Percentiles rank a stretch among this genome's conserved stretches.
phyloP scores from a whole-genome alignment of 2,113 vertebrate genomes.

The Actinemys pallida region DNA sequence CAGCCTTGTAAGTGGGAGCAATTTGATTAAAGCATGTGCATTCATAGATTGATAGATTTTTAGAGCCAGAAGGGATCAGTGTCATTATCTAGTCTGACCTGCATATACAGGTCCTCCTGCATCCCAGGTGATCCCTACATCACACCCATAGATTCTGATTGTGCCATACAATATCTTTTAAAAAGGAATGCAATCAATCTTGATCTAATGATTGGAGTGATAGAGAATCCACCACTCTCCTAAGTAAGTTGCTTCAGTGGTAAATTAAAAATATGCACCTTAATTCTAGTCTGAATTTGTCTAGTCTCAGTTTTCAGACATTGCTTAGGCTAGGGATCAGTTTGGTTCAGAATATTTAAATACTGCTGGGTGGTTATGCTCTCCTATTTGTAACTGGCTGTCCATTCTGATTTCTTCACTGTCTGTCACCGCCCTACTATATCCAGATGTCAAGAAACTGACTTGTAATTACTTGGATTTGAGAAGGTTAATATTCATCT shows the following conservation, averaged over 20 bases:
- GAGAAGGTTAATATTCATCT: neutral
- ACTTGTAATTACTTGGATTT: neutral
- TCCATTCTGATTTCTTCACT: neutral
- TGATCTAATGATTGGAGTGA: neutral
- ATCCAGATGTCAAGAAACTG: neutral
- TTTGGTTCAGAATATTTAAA: neutral
- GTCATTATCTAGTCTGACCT: neutral
- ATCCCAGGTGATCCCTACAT: neutral
- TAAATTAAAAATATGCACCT: neutral
- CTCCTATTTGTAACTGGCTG: neutral
- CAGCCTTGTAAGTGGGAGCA: neutral
- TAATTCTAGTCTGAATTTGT: neutral
- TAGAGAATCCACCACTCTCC: neutral
- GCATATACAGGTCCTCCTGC: neutral
- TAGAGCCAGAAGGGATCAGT: neutral
- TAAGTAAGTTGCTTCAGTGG: neutral
- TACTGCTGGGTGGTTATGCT: neutral
- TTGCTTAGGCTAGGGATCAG: neutral
- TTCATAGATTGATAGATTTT: rapidly evolving
- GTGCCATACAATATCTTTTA: neutral
- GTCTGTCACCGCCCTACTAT: neutral
- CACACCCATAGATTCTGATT: neutral
- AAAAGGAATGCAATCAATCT: neutral
- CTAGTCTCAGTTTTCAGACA: neutral
- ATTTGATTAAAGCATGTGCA: neutral